Evolutionary conservation across 1,140 invertebrate genomes (phyloP), one percentile per base, ranked within the genome.

Genomic region (Steinernema feltiae): DNA sequence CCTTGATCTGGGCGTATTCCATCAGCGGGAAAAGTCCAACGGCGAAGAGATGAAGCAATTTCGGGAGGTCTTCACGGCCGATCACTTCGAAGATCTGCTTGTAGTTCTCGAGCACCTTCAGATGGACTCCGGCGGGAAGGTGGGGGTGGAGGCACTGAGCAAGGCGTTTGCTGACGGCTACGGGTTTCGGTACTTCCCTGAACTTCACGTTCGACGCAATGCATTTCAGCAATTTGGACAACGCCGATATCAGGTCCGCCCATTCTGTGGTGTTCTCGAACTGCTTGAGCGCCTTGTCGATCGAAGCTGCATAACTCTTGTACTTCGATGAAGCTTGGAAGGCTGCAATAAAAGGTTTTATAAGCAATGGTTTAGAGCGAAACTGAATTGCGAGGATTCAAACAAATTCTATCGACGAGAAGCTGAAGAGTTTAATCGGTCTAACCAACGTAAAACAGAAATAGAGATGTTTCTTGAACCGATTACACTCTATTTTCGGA

Each of bases 241-340:
- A 87, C 27, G 94, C 93, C 72, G 93, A 92, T 81, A 97, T 96
- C 30, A 97, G 88, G 89, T 97, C 94, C 76, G 94, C 93, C 94
- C 94, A 97, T 90, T 96, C 94, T 83, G 92, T 93, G 27, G 93
- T 94, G 82, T 92, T 93, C 84, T 96, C 94, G 89, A 97, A 97
- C 17, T 87, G 91, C 84, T 93, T 94, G 30, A 97, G 87, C 41
- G 92, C 93, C 87, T 94, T 95, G 83, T 97, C 94, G 48, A 96
- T 91, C 48, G 91, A 90, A 63, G 90, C 90, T 48, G 92, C 92
- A 88, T 93, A 92, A 74, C 89, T 90, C 81, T 91, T 89, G 87
- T 92, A 93, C 86, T 93, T 93, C 2, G 91, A 89, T 86, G 92
- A 76, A 24, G n/a, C 29, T 2, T 71, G 70, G n/a, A 12, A 31